A percentile compares a stretch with the other conserved stretches of the same genome.
Conservation (phyloP, 2,888 invertebrate genomes). For the Caenorhabditis wallacei region DNA sequence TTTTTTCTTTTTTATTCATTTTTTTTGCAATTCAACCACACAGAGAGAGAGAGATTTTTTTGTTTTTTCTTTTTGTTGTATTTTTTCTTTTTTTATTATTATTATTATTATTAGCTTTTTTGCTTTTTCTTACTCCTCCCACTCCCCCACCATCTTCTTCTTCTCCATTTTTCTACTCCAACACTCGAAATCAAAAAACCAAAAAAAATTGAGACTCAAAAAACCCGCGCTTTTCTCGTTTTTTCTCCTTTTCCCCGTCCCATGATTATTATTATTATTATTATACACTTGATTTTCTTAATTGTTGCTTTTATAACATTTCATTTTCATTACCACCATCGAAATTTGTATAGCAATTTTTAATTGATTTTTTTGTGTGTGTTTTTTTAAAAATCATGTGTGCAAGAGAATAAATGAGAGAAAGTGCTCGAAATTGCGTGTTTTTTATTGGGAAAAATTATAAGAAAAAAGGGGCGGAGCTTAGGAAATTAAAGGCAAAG, state of each 20-base stretch:
- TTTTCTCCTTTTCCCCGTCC: neutral
- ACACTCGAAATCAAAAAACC: no score
- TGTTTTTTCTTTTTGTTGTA: conserved; percentile 34
- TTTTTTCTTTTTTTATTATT: conserved; percentile 26
- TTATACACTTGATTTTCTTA: no score
- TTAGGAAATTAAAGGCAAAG: neutral
- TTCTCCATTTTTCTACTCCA: no score
- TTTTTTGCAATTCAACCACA: no score
- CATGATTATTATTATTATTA: no score
- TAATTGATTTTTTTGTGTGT: neutral
- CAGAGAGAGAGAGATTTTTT: conserved; percentile 32
- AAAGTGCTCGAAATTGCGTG: neutral
- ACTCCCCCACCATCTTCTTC: neutral
- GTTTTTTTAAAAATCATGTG: neutral
- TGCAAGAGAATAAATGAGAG: conserved; percentile 25
- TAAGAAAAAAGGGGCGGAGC: neutral
- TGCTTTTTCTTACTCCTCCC: conserved; percentile 5
- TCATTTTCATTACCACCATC: no score
- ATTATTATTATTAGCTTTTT: conserved; percentile 15
- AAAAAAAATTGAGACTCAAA: neutral
- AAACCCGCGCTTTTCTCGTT: neutral
- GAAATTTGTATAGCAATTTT: neutral
- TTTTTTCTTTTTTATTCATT: conserved; percentile 14
- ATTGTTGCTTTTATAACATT: no score
- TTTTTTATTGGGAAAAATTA: neutral